Conservation (phyloP, 2,113 vertebrate genomes). For the Cryptoleucopteryx plumbea region DNA sequence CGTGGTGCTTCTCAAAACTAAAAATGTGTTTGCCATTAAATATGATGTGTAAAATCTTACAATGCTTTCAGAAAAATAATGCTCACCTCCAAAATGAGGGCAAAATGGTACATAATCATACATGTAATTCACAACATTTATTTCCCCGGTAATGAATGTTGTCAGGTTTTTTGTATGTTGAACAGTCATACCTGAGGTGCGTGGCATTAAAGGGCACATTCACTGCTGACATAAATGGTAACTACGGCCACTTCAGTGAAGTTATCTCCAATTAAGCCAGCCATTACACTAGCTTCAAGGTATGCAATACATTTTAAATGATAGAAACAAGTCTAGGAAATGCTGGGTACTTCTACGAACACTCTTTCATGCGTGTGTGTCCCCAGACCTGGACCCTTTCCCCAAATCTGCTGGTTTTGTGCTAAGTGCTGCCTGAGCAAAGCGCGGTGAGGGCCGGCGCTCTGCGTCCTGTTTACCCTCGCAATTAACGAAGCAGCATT, state of each 20-base stretch:
- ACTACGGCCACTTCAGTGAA: background rate
- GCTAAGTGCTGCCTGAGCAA: background rate
- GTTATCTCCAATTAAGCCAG: slow-evolving; percentile 33
- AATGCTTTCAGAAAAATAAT: slow-evolving; percentile 25
- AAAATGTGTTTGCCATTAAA: slow-evolving; percentile 55
- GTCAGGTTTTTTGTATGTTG: background rate
- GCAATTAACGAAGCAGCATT: slow-evolving; percentile 49
- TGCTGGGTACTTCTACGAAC: background rate
- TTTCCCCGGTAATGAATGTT: background rate
- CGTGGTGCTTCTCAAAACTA: background rate
- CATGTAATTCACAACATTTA: slow-evolving; percentile 6
- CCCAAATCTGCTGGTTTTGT: background rate
- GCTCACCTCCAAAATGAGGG: background rate
- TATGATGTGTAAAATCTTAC: slow-evolving; percentile 13
- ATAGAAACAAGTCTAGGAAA: slow-evolving; percentile 39
- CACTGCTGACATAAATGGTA: background rate
- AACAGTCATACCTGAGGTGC: background rate
- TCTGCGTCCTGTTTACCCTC: slow-evolving; percentile 34
- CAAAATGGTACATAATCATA: slow-evolving; percentile 31
- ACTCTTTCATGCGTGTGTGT: background rate
- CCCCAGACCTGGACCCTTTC: background rate
- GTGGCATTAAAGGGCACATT: background rate
- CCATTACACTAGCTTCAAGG: slow-evolving; percentile 4
- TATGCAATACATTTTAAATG: background rate
- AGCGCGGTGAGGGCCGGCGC: fast-evolving